Percentiles rank a stretch among this genome's conserved stretches.
These are phyloP conservation scores for Lasiurus cinereus DNA, from an alignment of 2,113 vertebrate genomes.

Conservation along the genomic window DNA sequence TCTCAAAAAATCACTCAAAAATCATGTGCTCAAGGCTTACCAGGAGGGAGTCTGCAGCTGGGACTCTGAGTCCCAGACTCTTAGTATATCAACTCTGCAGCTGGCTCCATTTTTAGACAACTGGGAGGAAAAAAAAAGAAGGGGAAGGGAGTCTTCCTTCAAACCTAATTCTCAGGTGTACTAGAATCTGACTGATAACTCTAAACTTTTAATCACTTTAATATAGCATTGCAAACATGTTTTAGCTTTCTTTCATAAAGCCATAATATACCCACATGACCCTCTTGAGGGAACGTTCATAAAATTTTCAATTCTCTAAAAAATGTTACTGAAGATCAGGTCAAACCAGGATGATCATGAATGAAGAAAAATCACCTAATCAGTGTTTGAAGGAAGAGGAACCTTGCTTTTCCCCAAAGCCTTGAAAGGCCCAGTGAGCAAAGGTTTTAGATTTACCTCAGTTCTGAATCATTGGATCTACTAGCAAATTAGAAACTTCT, in stretches of 20 bases:
- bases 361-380: neutral
- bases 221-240: neutral
- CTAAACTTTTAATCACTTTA: slow-evolving; percentile 10
- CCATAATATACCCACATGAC: neutral
- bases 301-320: slow-evolving; percentile 19
- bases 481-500: neutral
- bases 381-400: neutral
- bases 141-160: neutral
- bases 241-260: slow-evolving; percentile 25
- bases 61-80: neutral
- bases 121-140: accelerated
- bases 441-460: neutral
- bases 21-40: neutral
- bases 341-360: neutral
- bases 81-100: neutral
- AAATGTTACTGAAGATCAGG: neutral
- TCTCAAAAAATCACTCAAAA: no score
- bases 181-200: neutral
- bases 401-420: neutral
- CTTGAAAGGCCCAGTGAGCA: neutral
- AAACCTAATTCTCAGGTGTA: neutral
- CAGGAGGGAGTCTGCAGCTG: neutral
- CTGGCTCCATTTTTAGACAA: neutral
- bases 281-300: neutral
- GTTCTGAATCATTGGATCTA: neutral